These are phyloP conservation scores for Ferdinandea cuprea DNA, from an alignment of 2,888 invertebrate species.

Conservation along the genomic window DNA sequence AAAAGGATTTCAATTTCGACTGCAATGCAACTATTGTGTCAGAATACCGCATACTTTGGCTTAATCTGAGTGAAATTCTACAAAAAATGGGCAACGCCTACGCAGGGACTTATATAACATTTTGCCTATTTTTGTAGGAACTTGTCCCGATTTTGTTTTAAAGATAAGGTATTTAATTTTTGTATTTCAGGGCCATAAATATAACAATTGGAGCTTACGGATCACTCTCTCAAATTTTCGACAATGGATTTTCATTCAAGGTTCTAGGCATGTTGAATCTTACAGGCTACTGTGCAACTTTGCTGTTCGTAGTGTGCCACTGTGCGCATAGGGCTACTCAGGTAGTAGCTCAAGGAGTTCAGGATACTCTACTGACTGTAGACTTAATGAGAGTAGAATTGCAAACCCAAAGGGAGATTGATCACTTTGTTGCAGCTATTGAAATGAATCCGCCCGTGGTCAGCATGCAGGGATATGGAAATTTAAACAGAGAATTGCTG, in stretches of 20 bases:
- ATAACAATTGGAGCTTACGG: slow-evolving; percentile 88
- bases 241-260: slow-evolving; percentile 87
- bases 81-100: slow-evolving; percentile 88
- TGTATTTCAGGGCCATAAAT: slow-evolving; percentile 85
- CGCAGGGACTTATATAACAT: slow-evolving; percentile 87
- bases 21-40: slow-evolving; percentile 85
- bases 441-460: slow-evolving; percentile 88
- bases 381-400: slow-evolving; percentile 85
- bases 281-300: slow-evolving; percentile 85
- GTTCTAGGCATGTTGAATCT: slow-evolving; percentile 87
- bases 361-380: slow-evolving; percentile 85
- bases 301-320: slow-evolving; percentile 87
- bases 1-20: slow-evolving; percentile 84
- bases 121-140: slow-evolving; percentile 86
- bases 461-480: slow-evolving; percentile 86
- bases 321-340: slow-evolving; percentile 87
- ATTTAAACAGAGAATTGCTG: slow-evolving; percentile 86
- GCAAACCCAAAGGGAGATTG: slow-evolving; percentile 87
- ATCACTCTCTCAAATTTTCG: slow-evolving; percentile 87
- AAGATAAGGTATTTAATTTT: neutral
- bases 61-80: slow-evolving; percentile 87
- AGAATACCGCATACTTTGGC: slow-evolving; percentile 86
- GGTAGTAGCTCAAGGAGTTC: slow-evolving; percentile 86
- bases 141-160: neutral
- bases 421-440: slow-evolving; percentile 87